These are phyloP conservation scores for Rhodeus uyekii DNA, from an alignment of 2,797 vertebrate species.

Conservation along the genomic window DNA sequence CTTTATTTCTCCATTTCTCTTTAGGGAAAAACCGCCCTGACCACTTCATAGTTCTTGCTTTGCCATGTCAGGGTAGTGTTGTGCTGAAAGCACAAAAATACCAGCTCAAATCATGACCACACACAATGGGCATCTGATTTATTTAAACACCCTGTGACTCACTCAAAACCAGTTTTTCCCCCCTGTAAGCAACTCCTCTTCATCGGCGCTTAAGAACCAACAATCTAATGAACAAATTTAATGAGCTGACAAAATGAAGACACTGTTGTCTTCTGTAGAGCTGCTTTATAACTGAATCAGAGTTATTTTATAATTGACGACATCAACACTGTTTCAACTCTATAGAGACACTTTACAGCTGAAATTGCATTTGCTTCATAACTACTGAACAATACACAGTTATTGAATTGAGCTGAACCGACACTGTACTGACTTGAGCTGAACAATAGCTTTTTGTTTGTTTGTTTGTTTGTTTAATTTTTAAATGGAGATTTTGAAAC, in stretches of 20 bases:
- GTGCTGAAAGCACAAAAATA: slow-evolving; percentile 46
- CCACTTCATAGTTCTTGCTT: slow-evolving; percentile 57
- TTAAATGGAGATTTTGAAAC: too few species aligned
- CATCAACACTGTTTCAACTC: background rate
- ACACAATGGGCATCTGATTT: slow-evolving; percentile 50
- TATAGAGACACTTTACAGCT: background rate
- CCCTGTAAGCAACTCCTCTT: slow-evolving; percentile 32
- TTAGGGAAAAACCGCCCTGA: slow-evolving; percentile 51
- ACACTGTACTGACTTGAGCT: background rate
- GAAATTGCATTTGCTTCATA: background rate
- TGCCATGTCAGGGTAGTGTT: slow-evolving; percentile 32
- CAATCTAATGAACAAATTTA: slow-evolving; percentile 9
- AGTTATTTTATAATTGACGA: background rate
- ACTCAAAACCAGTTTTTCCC: slow-evolving; percentile 26
- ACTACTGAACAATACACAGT: background rate
- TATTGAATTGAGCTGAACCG: background rate
- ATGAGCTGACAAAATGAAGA: slow-evolving; percentile 2
- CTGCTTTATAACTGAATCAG: background rate
- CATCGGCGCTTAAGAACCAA: slow-evolving; percentile 11
- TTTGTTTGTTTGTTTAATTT: too few species aligned
- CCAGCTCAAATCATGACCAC: slow-evolving; percentile 48
- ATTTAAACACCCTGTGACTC: slow-evolving; percentile 40
- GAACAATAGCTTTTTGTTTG: too few species aligned
- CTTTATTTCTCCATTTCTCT: slow-evolving; percentile 49
- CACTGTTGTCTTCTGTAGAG: background rate